Evolutionary conservation across 2,888 invertebrate species (phyloP), one percentile per base, ranked within the genome.

Genomic region (Tridacna crocea): DNA sequence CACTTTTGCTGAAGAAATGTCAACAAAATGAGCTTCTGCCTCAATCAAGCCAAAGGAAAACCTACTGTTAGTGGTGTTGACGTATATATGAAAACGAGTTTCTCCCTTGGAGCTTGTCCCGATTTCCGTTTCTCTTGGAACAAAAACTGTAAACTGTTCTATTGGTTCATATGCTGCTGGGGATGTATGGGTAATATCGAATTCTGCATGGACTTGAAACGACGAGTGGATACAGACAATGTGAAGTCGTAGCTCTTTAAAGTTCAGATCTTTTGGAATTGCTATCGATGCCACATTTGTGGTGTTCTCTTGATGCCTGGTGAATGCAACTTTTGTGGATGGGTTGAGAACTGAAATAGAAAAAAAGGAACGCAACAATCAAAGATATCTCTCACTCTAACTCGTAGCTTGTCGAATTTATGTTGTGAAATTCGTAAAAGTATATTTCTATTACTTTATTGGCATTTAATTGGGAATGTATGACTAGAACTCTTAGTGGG

Each of bases 11-110:
- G 46, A 60, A 13, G 65, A 24, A 22, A 46, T 70, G 26, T 75
- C 26, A 15, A 80, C 19, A n/a, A 78, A 47, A 4, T 70, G 70
- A 12, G 78, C 72, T 72, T 85, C 85, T 48, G 80, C 70, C 47
- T 78, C 80, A 61, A 85, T 66, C 72, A 82, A 65, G 48, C 85
- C 85, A 60, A 85, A 82, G 47, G 72, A 72, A 60, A 80, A 85
- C 19, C 48, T 19, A 27, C 78, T 85, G 46, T 76, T 80, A 26
- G 82, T 80, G 36, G 75, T 76, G 61, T 85, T 80, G 6, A 82
- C 82, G 70, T 81, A 76, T 0, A 78, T 76, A 48, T 82, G 82
- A 46, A 85, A 82, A 19, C 73, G 70, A 10, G 80, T 77, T 61
- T 84, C 72, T 0, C 85, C 85, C 0, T 61, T 75, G 22, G 85